Evolutionary conservation across 2,797 vertebrate genomes (phyloP), one percentile per base, ranked within the genome.

Genomic region (Acipenser ruthenus): DNA sequence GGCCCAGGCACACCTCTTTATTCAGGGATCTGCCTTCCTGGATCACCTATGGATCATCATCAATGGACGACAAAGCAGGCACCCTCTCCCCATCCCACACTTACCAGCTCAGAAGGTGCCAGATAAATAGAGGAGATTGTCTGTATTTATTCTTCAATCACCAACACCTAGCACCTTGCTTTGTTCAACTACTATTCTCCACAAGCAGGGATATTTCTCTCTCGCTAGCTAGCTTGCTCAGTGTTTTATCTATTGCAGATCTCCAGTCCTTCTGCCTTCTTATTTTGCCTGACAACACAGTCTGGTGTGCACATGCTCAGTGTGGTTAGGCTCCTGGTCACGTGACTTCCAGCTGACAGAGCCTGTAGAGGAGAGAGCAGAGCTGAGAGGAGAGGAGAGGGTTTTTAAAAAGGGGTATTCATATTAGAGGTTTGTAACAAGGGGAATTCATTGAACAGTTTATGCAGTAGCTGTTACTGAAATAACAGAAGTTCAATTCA

Each of bases 241-340:
- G n/a, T 55, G 62, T 64, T 90, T 90, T 89, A 89, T 91, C 87
- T 87, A 73, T 83, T 84, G 86, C 88, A 88, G 89, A 88, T 88
- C 84, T 84, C 79, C 70, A 76, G 79, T 83, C 77, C 80, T 75
- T 77, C 82, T 81, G 83, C 85, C 81, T 80, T 73, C 86, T 88
- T 83, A 72, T 83, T 90, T 90, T 90, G 88, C 89, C 88, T 90
- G 86, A 90, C 90, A 89, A 91, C 90, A 92, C 89, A 78, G 77
- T 80, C 60, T 69, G 71, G 70, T 79, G 78, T 80, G 87, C 79
- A 88, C 90, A 92, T 91, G 89, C 89, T 86, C 88, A 86, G 83
- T 88, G 60, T 60, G 74, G 64, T 60, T 74, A 68, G 73, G 69
- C 76, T 77, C 68, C 69, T n/a, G 65, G 80, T 89, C 90, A 92